Percentiles rank a stretch among this genome's conserved stretches.
Conservation (phyloP, 2,113 vertebrate species). For the Chloropsis cyanopogon region DNA sequence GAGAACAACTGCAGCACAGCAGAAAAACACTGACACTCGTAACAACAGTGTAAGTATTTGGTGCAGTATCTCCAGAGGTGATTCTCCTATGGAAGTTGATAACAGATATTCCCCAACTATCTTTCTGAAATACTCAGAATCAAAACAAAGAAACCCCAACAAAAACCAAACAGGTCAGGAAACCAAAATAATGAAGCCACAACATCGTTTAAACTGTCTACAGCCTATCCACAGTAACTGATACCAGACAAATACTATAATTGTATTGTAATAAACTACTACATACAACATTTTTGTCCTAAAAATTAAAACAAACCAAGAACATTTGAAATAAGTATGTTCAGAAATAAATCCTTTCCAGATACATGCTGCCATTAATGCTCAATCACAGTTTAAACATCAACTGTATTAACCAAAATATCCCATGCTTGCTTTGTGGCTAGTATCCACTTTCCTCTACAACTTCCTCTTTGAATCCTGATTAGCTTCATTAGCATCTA, state of each 20-base stretch:
- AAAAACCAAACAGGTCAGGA: neutral
- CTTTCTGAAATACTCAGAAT: neutral
- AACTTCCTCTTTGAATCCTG: neutral
- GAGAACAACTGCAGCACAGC: neutral
- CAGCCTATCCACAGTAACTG: neutral
- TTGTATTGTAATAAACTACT: neutral
- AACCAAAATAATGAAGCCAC: neutral
- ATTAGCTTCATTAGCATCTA: neutral
- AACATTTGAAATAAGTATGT: neutral
- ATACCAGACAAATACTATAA: neutral
- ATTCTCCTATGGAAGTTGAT: neutral
- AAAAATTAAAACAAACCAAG: neutral
- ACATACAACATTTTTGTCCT: neutral
- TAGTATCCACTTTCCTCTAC: neutral
- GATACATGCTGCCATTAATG: fast-evolving
- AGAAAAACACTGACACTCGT: neutral
- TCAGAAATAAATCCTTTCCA: neutral
- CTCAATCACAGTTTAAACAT: neutral
- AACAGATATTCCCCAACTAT: neutral
- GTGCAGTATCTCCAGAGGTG: neutral
- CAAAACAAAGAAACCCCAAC: neutral
- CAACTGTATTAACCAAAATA: neutral
- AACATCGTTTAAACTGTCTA: neutral
- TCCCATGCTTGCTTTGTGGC: neutral
- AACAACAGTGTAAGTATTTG: neutral